Base-by-base conservation (phyloP, 2,797 vertebrate genomes). In the Sebastes melanostomus region DNA sequence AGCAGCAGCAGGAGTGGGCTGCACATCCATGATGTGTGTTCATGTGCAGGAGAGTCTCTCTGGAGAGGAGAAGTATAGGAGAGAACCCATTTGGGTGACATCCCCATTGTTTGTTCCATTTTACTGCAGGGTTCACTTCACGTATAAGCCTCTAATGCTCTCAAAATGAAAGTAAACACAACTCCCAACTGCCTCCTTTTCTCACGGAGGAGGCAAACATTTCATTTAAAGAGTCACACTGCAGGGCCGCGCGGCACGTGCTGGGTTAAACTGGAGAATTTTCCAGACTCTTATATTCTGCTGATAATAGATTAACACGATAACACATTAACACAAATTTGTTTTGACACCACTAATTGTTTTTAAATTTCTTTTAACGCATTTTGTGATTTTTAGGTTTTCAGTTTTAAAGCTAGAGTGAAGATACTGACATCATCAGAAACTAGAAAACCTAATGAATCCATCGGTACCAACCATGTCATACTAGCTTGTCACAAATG, bases 81-180 rank as follows among this genome's bases (percentile, higher is more conserved):
- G 68, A 73, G 58, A 58, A 27, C 46, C 55, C 29, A 73, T 77
- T 76, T 29, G 58, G 55, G 72, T 71, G 78, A 77, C 77, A 66
- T 86, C 77, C 67, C 66, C 55, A 52, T 77, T 94, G 83, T 92
- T 94, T 93, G 81, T 83, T 91, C 83, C 83, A 75, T 92, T 87
- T 83, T 70, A 71, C 84, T 82, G 78, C 73, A 12, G 67, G 56
- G 75, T 89, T 89, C 78, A 72, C 81, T 72, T 59, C 46, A 78
- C 54, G 8, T 68, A 55, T 82, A 79, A 84, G 77, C 86, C 72
- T 78, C 80, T 91, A 92, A 91, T 91, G 72, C 93, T 87, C 80
- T 93, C 90, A 90, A 91, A 93, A 91, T 93, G 81, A 87, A 91
- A 91, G 85, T 79, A 93, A 93, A 92, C 90, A 92, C 78, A 77